Evolutionary conservation across 2,888 invertebrate species (phyloP).

Genomic region (Nowickia ferox): DNA sequence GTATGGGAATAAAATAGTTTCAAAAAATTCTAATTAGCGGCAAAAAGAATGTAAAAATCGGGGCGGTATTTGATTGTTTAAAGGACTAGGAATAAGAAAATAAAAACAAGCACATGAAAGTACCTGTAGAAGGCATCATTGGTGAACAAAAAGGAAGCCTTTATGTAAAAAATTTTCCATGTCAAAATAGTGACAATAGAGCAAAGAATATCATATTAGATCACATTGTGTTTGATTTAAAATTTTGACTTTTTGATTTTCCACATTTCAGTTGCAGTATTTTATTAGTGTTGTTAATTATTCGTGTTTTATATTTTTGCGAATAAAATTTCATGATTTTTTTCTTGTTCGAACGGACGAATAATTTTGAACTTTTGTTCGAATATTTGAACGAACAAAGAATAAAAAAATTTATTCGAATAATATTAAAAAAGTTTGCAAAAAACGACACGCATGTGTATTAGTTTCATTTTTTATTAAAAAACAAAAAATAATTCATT

Average conservation of each 20-base stretch:
- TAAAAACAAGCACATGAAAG: conserved; percentile 17
- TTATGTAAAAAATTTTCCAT: conserved; percentile 75
- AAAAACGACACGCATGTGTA: no score
- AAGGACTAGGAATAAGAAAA: conserved; percentile 19
- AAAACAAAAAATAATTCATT: no score
- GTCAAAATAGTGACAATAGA: conserved; percentile 81
- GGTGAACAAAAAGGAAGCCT: background rate
- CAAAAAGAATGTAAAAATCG: conserved; percentile 44
- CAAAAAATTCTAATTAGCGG: conserved; percentile 70
- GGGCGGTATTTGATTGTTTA: conserved; percentile 38
- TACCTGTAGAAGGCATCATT: background rate
- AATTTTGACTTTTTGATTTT: conserved; percentile 72
- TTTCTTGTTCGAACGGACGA: no score
- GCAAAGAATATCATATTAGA: conserved; percentile 36
- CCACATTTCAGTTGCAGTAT: conserved; percentile 58
- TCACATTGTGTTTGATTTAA: conserved; percentile 59
- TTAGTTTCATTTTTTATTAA: no score
- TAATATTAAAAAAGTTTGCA: no score
- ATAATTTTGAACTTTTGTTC: no score
- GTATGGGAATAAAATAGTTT: conserved; percentile 38
- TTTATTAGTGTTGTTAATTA: no score
- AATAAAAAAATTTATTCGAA: no score
- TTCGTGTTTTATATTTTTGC: no score
- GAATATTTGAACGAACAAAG: no score
- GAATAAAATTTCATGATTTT: no score